Base-by-base conservation (phyloP, 2,888 invertebrate genomes). In the Hirtodrosophila histrioides region DNA sequence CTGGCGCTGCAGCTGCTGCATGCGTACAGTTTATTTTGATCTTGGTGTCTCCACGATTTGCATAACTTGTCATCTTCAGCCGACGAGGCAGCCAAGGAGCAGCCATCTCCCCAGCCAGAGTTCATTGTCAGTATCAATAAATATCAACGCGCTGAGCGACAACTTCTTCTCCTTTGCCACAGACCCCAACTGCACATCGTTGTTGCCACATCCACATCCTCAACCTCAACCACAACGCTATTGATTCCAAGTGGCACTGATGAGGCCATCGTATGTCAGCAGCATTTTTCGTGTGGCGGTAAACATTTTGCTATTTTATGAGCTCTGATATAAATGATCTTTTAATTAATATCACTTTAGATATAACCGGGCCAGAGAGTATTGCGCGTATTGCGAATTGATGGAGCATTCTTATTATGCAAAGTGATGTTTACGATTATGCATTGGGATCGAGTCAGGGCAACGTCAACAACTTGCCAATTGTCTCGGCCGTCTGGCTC, bases 321-420 rank as follows among this genome's bases (percentile, higher is more conserved):
- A 82, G 70, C 85, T 78, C 80, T 85, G 87, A 88, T 87, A 88
- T 87, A 88, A 87, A 87, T 87, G 88, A 88, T 83, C 84, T 87
- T 86, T 87, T 85, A 87, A 87, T 88, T 88, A 87, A 87, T 87
- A 88, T 87, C 87, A 87, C 87, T 87, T 87, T 85, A 88, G 87
- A 88, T 88, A 88, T 75, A 69, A 48, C 17, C 37, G 31, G 31
- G 49, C 3, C 35, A 7, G 36, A 29, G 51, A 8, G 8, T 24
- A 35, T 9, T 7, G 36, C 33, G 3, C 17, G 17, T 11, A 43
- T 56, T 44, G 64, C 64, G 60, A 85, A 89, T 89, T 89, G 89
- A 89, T 89, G 89, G 83, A 89, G 88, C 88, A 86, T 89, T 88
- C 87, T 83, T 86, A 77, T 89, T 88, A 89, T 89, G 89, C 88